phyloP scores from a whole-genome alignment of 2,888 invertebrate genomes.

The Chydorus sphaericus region DNA sequence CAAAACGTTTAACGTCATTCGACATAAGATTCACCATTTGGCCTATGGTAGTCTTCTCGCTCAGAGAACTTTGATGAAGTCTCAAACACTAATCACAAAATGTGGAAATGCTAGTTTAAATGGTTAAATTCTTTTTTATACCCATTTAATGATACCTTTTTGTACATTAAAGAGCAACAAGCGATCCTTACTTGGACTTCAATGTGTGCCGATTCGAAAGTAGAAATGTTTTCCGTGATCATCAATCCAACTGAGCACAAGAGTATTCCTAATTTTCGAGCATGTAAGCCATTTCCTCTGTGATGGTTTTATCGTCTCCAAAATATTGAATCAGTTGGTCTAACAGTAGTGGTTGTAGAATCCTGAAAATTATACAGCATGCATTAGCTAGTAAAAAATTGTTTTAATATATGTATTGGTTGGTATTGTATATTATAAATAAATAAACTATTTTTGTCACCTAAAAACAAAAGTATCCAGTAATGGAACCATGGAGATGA shows the following conservation, averaged over 20 bases:
- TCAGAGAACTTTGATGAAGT: slow-evolving; percentile 65
- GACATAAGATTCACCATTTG: slow-evolving; percentile 90
- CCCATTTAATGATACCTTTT: no score
- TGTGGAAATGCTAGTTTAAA: no score
- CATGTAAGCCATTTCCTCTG: slow-evolving; percentile 47
- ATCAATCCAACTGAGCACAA: slow-evolving; percentile 58
- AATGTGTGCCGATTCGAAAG: slow-evolving; percentile 53
- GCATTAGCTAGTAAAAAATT: no score
- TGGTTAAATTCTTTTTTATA: no score
- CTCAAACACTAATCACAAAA: no score
- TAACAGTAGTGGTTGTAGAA: slow-evolving; percentile 48
- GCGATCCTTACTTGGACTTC: slow-evolving; percentile 73
- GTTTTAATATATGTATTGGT: no score
- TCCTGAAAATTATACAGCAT: slow-evolving; percentile 30
- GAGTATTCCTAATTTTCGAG: slow-evolving; percentile 58
- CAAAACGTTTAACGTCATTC: slow-evolving; percentile 87
- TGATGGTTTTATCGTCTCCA: slow-evolving; percentile 36
- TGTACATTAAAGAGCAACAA: slow-evolving; percentile 64
- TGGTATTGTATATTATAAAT: no score
- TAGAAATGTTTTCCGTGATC: slow-evolving; percentile 72
- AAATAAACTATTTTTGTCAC: slow-evolving; percentile 23
- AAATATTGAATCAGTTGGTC: slow-evolving; percentile 50
- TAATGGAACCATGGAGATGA: slow-evolving; percentile 32
- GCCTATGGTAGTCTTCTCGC: slow-evolving; percentile 73
- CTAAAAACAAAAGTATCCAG: slow-evolving; percentile 30